A percentile compares a stretch with the other conserved stretches of the same genome.
Evolutionary conservation across 2,888 invertebrate species (phyloP).

Genomic region (Callyntrura sp.): DNA sequence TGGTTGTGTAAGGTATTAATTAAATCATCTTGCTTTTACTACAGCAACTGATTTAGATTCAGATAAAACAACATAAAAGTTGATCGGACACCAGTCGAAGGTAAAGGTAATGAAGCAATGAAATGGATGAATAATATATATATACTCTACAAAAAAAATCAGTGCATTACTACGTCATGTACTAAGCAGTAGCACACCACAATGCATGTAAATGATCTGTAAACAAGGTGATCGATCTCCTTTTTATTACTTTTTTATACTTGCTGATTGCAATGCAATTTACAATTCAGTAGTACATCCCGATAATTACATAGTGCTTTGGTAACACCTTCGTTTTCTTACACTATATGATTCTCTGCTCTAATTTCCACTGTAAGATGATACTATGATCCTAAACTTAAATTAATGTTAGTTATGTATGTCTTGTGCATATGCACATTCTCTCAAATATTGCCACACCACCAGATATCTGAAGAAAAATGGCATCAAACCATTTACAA

Average conservation of each 20-base stretch:
- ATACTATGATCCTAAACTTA: too few species aligned
- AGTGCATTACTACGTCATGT: too few species aligned
- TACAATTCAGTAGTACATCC: slow-evolving; percentile 41
- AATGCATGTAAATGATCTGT: slow-evolving; percentile 49
- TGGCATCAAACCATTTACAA: slow-evolving; percentile 6
- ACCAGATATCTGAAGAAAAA: too few species aligned
- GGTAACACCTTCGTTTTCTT: slow-evolving; percentile 4
- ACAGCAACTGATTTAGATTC: slow-evolving; percentile 46
- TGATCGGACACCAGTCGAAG: slow-evolving; percentile 19
- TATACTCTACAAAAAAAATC: neutral
- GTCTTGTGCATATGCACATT: too few species aligned
- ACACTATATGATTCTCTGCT: too few species aligned
- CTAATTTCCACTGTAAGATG: slow-evolving; percentile 19
- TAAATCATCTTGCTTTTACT: slow-evolving; percentile 58
- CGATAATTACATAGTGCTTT: slow-evolving; percentile 38
- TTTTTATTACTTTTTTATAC: neutral
- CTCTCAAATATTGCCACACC: too few species aligned
- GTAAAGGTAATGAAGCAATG: slow-evolving; percentile 24
- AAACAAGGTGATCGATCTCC: slow-evolving; percentile 55
- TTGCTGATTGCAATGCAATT: slow-evolving; percentile 16
- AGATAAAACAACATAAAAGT: slow-evolving; percentile 51
- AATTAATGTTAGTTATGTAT: neutral
- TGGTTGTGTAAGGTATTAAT: slow-evolving; percentile 61
- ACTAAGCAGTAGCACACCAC: slow-evolving; percentile 7
- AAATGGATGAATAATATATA: neutral